Percentiles rank a stretch among this genome's conserved stretches.
Evolutionary conservation across 2,113 vertebrate species (phyloP).

Genomic region (Oxyruncus cristatus): DNA sequence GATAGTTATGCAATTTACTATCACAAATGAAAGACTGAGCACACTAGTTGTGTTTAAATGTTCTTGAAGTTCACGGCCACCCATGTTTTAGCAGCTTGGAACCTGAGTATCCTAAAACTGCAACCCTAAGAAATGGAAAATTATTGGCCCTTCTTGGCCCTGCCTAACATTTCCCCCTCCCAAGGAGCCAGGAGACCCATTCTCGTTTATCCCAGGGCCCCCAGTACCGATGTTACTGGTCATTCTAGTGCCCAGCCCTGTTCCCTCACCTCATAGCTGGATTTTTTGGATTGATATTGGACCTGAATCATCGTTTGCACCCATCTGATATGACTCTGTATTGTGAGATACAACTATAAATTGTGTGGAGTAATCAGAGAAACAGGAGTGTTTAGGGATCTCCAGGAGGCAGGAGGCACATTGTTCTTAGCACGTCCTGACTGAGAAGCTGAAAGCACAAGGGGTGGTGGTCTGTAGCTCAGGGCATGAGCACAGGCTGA

Average conservation of each 20-base stretch:
- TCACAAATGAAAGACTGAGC: neutral
- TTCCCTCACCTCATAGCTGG: neutral
- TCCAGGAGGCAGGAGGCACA: neutral
- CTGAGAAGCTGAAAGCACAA: neutral
- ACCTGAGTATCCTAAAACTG: neutral
- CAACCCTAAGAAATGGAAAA: neutral
- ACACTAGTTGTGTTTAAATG: neutral
- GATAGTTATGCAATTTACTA: neutral
- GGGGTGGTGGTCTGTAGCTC: neutral
- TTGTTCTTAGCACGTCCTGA: accelerated
- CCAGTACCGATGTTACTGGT: neutral
- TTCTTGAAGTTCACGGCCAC: neutral
- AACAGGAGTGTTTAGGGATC: neutral
- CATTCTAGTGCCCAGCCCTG: neutral
- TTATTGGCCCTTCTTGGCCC: neutral
- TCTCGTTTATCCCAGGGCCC: neutral
- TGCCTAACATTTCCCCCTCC: neutral
- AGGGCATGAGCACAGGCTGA: neutral
- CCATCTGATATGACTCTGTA: neutral
- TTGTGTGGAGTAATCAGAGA: neutral
- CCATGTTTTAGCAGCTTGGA: neutral
- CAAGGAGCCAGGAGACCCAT: neutral
- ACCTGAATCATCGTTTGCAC: neutral
- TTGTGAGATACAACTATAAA: neutral
- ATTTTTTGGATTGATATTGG: neutral